Evolutionary conservation across 2,113 vertebrate genomes (phyloP), one percentile per base, ranked within the genome.

Genomic region (Corythornis madagascariensis): DNA sequence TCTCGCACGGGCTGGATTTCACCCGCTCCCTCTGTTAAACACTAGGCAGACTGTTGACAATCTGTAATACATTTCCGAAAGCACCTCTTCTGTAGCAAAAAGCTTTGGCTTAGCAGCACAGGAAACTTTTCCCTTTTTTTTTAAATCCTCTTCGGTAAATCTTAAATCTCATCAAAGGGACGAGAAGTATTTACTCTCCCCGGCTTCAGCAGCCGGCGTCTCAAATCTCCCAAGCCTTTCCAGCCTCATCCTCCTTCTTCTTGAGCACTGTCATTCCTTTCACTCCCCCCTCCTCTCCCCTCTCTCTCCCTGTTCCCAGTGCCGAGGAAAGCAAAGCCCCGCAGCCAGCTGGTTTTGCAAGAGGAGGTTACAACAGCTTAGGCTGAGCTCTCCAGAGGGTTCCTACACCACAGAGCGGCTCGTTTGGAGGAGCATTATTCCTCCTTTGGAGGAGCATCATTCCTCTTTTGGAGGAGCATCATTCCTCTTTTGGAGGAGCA

Each of bases 241-340:
- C 81, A 43, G 45, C 1, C 67, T 76, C 59, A 0, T 29, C 38
- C 63, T 63, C 77, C 77, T 86, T 4, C 74, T 63, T 63, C 7
- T 61, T 66, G 24, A 74, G 53, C 42, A 56, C 4, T 2, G 0
- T 11, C 50, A 80, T 57, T 90, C 81, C 43, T 31, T 1, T 1
- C 6, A 1, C 7, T 64, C 4, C 0, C 38, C 9, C 38, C 38
- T 38, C 9, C n/a, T 35, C 55, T 25, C 42, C 48, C n/a, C 42
- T 16, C 55, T 24, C 35, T 19, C 29, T 24, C 55, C 26, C 35
- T 21, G 7, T 2, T 72, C 61, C 59, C 4, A 3, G 3, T 1
- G 12, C 52, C 6, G 2, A 20, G 76, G 28, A 69, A 57, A n/a
- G 33, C 28, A 18, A 17, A 35, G 71, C 52, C 20, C 28, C 1